Evolutionary conservation across 1,140 invertebrate genomes (phyloP), one percentile per base, ranked within the genome.

Genomic region (Leucophenga varia): DNA sequence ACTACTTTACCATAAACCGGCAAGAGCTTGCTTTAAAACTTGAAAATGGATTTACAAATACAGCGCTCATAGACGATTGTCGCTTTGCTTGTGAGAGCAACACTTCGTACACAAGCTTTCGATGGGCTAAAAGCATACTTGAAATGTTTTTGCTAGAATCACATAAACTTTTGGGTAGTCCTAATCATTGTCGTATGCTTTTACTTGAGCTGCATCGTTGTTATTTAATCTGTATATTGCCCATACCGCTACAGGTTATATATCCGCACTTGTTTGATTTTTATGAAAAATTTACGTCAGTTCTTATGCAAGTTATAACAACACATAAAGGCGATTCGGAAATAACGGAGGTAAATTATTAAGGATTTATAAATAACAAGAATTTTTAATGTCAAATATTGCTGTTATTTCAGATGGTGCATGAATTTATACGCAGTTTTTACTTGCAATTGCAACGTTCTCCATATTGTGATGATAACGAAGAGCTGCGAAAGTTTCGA

Each of bases 71-170:
- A 19, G 14, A 12, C 9, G 31, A 20, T 0, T 59, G 64, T 17
- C 36, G 40, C 1, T 21, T 63, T 12, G 20, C 51, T 0, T 67
- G 63, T 14, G 21, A 31, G 5, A 37, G 48, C 1, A 25, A 68
- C 0, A 68, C 47, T 31, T 49, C 48, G 1, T 47, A 47, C 50
- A 68, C 54, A 7, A 67, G 50, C 32, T 68, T 52, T 37, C 64
- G 63, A 0, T 67, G 63, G 63, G 59, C 59, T 12, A 67, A 67
- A 32, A 35, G 34, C 28, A 57, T 67, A 6, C 34, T 67, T 6
- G 37, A 67, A 41, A 67, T 67, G 63, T 37, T 67, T 28, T 46
- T 68, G 7, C 18, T 67, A 30, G 56, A 59, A 18, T 68, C 64
- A 4, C 59, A 59, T 3, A 67, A 67, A 13, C 51, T 67, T 0